phyloP scores from a whole-genome alignment of 2,797 vertebrate species.

The Eospalax fontanierii region DNA sequence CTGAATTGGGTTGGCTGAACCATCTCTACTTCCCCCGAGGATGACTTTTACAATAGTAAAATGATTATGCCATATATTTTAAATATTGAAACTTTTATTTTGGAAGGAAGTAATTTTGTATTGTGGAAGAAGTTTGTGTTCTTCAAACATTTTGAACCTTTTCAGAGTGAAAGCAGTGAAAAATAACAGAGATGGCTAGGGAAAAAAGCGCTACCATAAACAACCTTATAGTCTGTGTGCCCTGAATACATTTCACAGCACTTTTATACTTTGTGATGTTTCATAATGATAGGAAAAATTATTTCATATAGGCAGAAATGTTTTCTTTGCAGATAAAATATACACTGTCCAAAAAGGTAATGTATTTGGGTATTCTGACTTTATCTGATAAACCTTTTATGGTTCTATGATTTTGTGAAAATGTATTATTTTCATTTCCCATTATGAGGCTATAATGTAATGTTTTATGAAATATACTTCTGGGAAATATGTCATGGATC shows the following conservation, averaged over 20 bases:
- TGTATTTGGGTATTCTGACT: neutral
- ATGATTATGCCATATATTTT: neutral
- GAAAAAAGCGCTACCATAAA: neutral
- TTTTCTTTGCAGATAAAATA: conserved; percentile 16
- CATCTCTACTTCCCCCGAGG: neutral
- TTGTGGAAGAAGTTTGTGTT: conserved; percentile 23
- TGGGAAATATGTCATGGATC: conserved; percentile 21
- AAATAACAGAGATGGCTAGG: neutral
- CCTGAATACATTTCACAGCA: neutral
- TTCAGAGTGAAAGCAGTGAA: neutral
- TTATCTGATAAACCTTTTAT: conserved; percentile 17
- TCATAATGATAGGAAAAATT: neutral
- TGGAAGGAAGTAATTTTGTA: neutral
- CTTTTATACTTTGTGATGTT: conserved; percentile 33
- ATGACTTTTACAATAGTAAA: neutral
- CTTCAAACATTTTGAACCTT: neutral
- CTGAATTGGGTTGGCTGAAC: neutral
- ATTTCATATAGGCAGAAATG: neutral
- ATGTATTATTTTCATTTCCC: conserved; percentile 54
- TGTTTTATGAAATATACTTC: conserved; percentile 56
- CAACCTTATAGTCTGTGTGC: neutral
- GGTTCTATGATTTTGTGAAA: conserved; percentile 47
- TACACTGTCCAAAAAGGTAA: neutral
- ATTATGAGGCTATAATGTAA: conserved; percentile 21
- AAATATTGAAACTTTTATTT: neutral